Evolutionary conservation across 2,797 vertebrate species (phyloP).

Genomic region (Trichosurus vulpecula): DNA sequence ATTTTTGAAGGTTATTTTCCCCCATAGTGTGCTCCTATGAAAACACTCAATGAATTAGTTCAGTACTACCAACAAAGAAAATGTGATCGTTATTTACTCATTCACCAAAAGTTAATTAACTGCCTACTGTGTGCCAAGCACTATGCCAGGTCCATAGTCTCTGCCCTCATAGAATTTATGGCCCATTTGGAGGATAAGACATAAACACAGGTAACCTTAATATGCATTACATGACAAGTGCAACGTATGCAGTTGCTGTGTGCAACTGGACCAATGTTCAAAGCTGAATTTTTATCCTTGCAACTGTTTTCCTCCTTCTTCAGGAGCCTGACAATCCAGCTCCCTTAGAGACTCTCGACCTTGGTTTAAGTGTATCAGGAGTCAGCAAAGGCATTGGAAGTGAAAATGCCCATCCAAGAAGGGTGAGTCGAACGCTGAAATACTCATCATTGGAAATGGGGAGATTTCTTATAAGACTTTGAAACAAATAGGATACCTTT

Average conservation of each 20-base stretch:
- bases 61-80: background rate
- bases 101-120: background rate
- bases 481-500: constrained; percentile 27
- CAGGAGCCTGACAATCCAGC: constrained; percentile 83
- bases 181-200: background rate
- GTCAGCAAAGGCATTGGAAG: constrained; percentile 82
- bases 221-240: background rate
- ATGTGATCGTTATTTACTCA: background rate
- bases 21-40: background rate
- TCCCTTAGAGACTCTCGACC: constrained; percentile 82
- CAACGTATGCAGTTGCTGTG: background rate
- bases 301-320: constrained; percentile 52
- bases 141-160: background rate
- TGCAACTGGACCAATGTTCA: background rate
- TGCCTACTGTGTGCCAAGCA: background rate
- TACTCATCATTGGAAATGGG: background rate
- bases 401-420: constrained; percentile 79
- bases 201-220: background rate
- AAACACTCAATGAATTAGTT: background rate
- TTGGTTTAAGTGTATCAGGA: constrained; percentile 91
- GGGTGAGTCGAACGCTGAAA: constrained; percentile 81
- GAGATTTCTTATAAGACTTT: background rate
- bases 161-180: background rate
- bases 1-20: background rate
- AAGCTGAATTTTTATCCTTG: background rate